Conservation (phyloP, 2,888 invertebrate genomes). For the Polydrusus cervinus region DNA sequence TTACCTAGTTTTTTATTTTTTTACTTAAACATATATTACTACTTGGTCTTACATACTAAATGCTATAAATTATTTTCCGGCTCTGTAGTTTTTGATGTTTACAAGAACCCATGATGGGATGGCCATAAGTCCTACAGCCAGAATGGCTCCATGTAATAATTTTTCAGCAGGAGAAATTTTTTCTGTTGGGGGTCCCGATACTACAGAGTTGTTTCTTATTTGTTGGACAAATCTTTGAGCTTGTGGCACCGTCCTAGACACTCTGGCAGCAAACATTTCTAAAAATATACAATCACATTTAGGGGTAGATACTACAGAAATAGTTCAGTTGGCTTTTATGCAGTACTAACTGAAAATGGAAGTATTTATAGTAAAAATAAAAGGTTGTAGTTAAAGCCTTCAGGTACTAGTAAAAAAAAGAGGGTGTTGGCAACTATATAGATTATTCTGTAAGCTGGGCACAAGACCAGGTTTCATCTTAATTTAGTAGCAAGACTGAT, state of each 20-base stretch:
- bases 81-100: conserved; percentile 67
- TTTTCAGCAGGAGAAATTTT: conserved; percentile 65
- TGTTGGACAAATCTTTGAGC: conserved; percentile 43
- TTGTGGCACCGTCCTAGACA: conserved; percentile 30
- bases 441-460: no score
- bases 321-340: neutral
- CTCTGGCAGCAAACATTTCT: conserved; percentile 46
- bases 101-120: conserved; percentile 67
- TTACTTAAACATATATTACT: conserved; percentile 25
- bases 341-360: neutral
- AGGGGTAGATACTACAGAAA: neutral
- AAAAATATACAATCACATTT: neutral
- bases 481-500: no score
- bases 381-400: no score
- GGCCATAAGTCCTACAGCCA: conserved; percentile 60
- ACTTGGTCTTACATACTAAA: conserved; percentile 35
- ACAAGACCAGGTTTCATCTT: no score
- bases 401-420: no score
- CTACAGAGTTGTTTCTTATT: conserved; percentile 40
- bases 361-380: no score
- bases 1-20: neutral
- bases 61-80: neutral
- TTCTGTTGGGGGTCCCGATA: conserved; percentile 65
- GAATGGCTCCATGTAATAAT: conserved; percentile 63
- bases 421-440: no score